Base-by-base conservation (phyloP, 2,797 vertebrate species). In the Enteromius thamalakanensis region DNA sequence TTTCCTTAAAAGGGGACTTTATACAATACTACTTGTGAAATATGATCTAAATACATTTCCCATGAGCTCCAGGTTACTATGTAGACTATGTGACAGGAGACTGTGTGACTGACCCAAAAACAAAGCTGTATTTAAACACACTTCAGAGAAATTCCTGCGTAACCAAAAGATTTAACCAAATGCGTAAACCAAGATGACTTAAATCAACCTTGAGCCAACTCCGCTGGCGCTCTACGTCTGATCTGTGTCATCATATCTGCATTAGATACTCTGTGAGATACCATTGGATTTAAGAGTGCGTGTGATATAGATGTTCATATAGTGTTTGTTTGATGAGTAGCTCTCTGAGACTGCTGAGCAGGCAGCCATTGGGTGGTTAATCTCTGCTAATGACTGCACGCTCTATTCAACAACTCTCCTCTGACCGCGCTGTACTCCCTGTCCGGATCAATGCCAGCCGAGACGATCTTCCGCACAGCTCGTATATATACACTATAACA, bases 341-440 rank as follows among this genome's bases (percentile, higher is more conserved):
- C 65, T 60, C 62, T 71, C 49, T 78, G 55, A 53, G 42, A 80
- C 72, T 51, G 71, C 74, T 76, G 84, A 80, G 76, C 74, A 82
- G 42, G 23, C 72, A 91, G 90, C 84, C 90, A 90, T 84, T 80
- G 87, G 93, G 89, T 91, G 90, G 91, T 92, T 93, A 92, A 93
- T 94, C 92, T 94, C 90, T 87, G 90, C 89, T 91, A 91, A 92
- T 90, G 92, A 92, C 91, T 91, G 90, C 89, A 88, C 83, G 40
- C 67, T 81, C 90, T 89, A 89, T 87, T 47, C 83, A 90, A 89
- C 90, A 91, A 90, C 88, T 93, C 93, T 93, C 92, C 89, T 88
- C 91, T 93, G 93, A 92, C 92, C 92, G 85, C 90, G 86, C 91
- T 93, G 89, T 93, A 93, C 94, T 94, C 92, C 92, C 93, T 91